Base-by-base conservation (phyloP, 2,797 vertebrate species). In the Mormyrus proboscirostris region DNA sequence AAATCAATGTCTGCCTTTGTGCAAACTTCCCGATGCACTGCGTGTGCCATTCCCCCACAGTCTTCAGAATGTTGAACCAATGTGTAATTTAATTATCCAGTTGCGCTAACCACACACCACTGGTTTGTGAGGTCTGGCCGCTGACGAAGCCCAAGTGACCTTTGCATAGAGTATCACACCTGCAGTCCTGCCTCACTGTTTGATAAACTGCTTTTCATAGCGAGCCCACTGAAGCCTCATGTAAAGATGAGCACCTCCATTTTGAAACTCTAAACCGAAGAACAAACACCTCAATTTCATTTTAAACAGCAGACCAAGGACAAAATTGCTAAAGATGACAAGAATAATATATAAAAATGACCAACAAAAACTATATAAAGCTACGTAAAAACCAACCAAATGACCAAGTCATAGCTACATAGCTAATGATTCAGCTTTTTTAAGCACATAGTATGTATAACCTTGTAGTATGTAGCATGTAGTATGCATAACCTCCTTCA, bases 11-110 rank as follows among this genome's bases (percentile, higher is more conserved):
- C 53, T 87, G 33, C 12, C 59, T 86, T 87, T 62, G 86, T 41
- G 29, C 8, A 57, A 87, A 50, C 22, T 65, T 83, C 44, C n/a
- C 69, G 5, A n/a, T 33, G 10, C 4, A 44, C 51, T 50, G 9
- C 3, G 0, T 62, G 47, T 57, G 84, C 38, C 41, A 89, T 89
- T 89, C 62, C 89, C 62, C 16, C 89, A 55, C 49, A 89, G 89
- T 47, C 49, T 55, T 87, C 29, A 73, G 84, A 89, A 87, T 89
- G 10, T 87, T 25, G 65, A 86, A 76, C 89, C 84, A 51, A 57
- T 7, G 62, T 89, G 89, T 47, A 86, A 90, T 89, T 90, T 90
- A 90, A 90, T 89, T 90, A 90, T 89, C 83, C 89, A 88, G 79
- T 89, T 89, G 89, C 12, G 38, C 84, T 76, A 47, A 51, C 62